A percentile compares a stretch with the other conserved stretches of the same genome.
Evolutionary conservation across 2,797 vertebrate species (phyloP).

Genomic region (Epinephelus awoara): DNA sequence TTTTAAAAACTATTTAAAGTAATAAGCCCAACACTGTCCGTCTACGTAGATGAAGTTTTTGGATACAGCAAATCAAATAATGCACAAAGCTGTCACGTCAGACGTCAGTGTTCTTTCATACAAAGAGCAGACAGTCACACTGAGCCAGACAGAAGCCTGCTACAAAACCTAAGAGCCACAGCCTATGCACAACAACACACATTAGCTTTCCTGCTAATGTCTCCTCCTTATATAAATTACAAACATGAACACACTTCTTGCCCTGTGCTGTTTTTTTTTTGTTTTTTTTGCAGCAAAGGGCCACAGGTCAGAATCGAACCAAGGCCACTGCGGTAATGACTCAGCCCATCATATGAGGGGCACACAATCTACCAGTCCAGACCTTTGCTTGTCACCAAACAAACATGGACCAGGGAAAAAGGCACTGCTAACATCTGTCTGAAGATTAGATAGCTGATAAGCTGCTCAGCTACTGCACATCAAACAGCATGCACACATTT

Average conservation of each 20-base stretch:
- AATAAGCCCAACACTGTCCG: too few relatives aligned
- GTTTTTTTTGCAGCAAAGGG: too few relatives aligned
- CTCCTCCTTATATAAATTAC: background rate
- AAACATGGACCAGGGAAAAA: background rate
- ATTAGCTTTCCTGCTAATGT: background rate
- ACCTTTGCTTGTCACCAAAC: background rate
- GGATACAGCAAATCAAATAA: background rate
- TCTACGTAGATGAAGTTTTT: background rate
- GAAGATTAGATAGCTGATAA: too few relatives aligned
- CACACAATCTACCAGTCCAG: too few relatives aligned
- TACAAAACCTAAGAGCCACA: background rate
- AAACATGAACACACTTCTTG: background rate
- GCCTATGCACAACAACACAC: background rate
- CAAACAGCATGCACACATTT: conserved; percentile 2
- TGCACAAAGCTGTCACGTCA: background rate
- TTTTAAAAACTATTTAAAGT: too few relatives aligned
- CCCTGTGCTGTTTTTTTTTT: too few relatives aligned
- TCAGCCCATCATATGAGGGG: too few relatives aligned
- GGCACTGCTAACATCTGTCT: background rate
- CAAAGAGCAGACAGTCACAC: background rate
- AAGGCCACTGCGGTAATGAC: too few relatives aligned
- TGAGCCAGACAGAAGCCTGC: background rate
- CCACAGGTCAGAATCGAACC: too few relatives aligned
- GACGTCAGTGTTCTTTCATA: background rate
- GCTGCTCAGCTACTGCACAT: background rate